A percentile compares a stretch with the other conserved stretches of the same genome.
Conservation (phyloP, 2,113 vertebrate genomes). For the Prinia subflava region DNA sequence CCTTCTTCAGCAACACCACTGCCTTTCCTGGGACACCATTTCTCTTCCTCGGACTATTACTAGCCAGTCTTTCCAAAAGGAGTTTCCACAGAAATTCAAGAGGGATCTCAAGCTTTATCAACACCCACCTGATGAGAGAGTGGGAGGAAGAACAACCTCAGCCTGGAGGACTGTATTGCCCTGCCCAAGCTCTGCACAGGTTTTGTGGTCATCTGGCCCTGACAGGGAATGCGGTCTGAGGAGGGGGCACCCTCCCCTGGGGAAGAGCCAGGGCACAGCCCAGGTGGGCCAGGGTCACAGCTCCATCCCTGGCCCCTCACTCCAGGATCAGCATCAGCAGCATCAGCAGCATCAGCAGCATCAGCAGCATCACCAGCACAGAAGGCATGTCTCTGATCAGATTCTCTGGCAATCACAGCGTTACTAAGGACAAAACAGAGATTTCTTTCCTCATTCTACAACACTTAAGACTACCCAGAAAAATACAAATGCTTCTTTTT, state of each 20-base stretch:
- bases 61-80: not conserved
- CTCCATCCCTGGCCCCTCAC: not conserved
- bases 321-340: not conserved
- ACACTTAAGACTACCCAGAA: not conserved
- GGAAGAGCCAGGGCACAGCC: not conserved
- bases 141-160: not conserved
- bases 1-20: not conserved
- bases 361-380: not conserved
- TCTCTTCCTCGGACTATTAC: not conserved
- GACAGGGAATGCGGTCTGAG: not conserved
- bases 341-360: not conserved
- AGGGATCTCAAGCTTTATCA: not conserved
- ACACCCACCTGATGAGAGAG: fast-evolving
- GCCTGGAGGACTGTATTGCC: fast-evolving
- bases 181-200: not conserved
- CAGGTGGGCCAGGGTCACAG: not conserved
- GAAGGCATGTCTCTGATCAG: not conserved
- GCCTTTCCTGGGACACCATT: not conserved
- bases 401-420: not conserved
- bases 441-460: not conserved
- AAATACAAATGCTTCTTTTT: not conserved
- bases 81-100: not conserved
- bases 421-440: not conserved
- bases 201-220: not conserved
- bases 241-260: not conserved